Evolutionary conservation across 2,113 vertebrate genomes (phyloP).

Genomic region (Hemibagrus wyckioides): DNA sequence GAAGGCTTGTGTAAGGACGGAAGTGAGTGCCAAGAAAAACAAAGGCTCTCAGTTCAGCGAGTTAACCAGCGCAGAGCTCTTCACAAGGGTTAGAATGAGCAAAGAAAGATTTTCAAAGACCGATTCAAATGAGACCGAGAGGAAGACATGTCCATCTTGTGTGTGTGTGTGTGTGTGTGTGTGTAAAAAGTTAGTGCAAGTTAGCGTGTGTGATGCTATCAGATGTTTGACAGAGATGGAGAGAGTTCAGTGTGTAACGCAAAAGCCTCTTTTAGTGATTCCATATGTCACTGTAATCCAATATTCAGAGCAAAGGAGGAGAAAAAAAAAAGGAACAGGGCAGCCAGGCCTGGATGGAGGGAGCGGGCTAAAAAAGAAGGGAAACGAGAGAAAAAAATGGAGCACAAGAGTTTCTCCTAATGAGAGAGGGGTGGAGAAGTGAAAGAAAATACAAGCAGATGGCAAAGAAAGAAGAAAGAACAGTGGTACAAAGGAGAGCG

Average conservation of each 20-base stretch:
- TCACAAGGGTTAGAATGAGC: background rate
- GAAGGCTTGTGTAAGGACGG: background rate
- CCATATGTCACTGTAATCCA: slow-evolving; percentile 55
- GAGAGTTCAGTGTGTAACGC: slow-evolving; percentile 18
- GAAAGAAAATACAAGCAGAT: slow-evolving; percentile 30
- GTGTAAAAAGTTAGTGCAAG: background rate
- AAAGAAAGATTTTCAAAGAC: background rate
- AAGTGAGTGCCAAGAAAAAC: slow-evolving; percentile 41
- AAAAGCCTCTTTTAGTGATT: slow-evolving; percentile 41
- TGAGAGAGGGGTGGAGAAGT: slow-evolving; percentile 8
- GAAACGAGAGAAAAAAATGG: background rate
- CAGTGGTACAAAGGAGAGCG: background rate
- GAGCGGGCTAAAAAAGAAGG: slow-evolving; percentile 9
- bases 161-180: background rate
- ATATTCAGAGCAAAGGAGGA: background rate
- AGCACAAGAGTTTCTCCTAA: slow-evolving; percentile 1
- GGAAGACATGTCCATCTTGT: background rate
- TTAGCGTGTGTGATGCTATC: background rate
- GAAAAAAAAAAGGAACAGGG: background rate
- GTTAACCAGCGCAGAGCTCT: slow-evolving; percentile 1
- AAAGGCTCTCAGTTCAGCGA: slow-evolving; percentile 23
- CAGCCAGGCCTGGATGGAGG: background rate
- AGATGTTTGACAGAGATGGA: background rate
- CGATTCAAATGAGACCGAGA: background rate
- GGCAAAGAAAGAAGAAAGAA: slow-evolving; percentile 14